Evolutionary conservation across 2,888 invertebrate species (phyloP), one percentile per base, ranked within the genome.

Genomic region (Agonopterix alstromeriana): DNA sequence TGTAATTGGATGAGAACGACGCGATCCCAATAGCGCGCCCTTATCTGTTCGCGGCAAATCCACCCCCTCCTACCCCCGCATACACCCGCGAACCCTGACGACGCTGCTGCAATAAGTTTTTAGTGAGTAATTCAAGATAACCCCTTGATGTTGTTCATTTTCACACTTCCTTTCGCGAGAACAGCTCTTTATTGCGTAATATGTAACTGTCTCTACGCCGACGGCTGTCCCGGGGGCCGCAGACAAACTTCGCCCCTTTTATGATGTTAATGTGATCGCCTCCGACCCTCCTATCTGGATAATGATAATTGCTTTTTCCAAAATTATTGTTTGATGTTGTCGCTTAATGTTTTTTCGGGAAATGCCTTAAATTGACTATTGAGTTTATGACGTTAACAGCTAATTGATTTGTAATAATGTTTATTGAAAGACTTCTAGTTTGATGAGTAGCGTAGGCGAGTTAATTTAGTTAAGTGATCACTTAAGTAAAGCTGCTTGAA

Each of bases 81-180:
- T 57, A 53, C 63, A 55, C 70, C 74, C 67, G 63, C 65, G 56
- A 53, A 58, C 60, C 65, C 74, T 71, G 63, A 61, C 65, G 58
- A 67, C 64, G 67, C 75, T 70, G 73, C 69, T 61, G 76, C 86
- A 84, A 86, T 88, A 87, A 87, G 85, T 87, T 88, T 87, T 87
- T 87, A 87, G 87, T 86, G 87, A 87, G 87, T 86, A 87, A 87
- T 88, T 87, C 83, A 85, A 87, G 87, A 88, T 88, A 88, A 87
- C 87, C 88, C 87, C 86, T 87, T 87, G 82, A 86, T 86, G 87
- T 86, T 86, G 86, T 85, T 88, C 87, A 88, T 87, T 88, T 88
- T 88, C 87, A 88, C 88, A 88, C 87, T 87, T 88, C 87, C 88
- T 87, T 87, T 83, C 82, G 84, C 88, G 88, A 88, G 87, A 87